phyloP scores from a whole-genome alignment of 1,140 invertebrate genomes.

The Cydia amplana region DNA sequence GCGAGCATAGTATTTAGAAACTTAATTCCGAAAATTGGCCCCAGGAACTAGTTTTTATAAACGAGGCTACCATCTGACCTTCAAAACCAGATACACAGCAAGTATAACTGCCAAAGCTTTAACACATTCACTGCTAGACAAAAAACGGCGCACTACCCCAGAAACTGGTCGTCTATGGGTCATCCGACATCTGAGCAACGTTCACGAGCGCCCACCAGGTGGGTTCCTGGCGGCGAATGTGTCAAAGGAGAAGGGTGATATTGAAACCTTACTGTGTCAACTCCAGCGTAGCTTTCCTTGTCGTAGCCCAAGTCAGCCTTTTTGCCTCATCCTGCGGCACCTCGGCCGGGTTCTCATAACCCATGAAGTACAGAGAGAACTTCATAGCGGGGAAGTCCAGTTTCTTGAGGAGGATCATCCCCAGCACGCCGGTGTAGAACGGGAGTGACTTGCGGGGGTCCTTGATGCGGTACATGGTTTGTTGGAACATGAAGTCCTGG shows the following conservation, averaged over 20 bases:
- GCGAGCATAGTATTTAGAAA: too few species aligned
- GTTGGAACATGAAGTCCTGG: conserved; percentile 95
- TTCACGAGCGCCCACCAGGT: too few species aligned
- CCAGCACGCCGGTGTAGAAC: conserved; percentile 94
- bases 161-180: too few species aligned
- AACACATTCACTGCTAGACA: too few species aligned
- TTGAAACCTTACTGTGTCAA: conserved; percentile 90
- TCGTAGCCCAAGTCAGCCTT: conserved; percentile 88
- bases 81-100: too few species aligned
- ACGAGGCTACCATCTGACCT: too few species aligned
- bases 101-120: too few species aligned
- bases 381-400: conserved; percentile 94
- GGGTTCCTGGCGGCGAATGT: too few species aligned
- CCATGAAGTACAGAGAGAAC: conserved; percentile 96
- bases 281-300: conserved; percentile 93
- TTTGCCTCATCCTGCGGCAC: conserved; percentile 86
- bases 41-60: too few species aligned
- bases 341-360: conserved; percentile 89
- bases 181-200: too few species aligned
- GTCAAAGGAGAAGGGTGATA: not conserved
- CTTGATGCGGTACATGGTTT: conserved; percentile 97
- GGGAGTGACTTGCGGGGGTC: conserved; percentile 92
- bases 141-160: too few species aligned
- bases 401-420: conserved; percentile 94
- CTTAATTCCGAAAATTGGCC: too few species aligned